phyloP scores from a whole-genome alignment of 92 coral and sea anemone species.

The Parazoanthus swiftii region DNA sequence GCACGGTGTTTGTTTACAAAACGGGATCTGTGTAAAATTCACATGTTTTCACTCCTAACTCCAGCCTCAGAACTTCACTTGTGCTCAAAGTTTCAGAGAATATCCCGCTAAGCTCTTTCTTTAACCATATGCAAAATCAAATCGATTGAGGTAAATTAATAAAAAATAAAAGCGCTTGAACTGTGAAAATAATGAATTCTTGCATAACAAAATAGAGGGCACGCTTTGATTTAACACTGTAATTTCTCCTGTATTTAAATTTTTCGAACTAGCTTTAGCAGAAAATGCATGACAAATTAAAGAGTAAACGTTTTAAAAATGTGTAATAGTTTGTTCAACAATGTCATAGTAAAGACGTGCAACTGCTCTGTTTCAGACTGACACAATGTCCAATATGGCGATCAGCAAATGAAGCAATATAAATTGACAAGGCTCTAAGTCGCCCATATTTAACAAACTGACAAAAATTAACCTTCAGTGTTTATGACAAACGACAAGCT shows the following conservation, averaged over 20 bases:
- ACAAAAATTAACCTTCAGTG: conserved; percentile 6
- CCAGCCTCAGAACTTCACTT: not conserved
- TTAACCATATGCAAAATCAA: conserved; percentile 19
- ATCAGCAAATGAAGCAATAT: conserved; percentile 5
- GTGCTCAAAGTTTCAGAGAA: not conserved
- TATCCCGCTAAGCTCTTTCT: conserved; percentile 6
- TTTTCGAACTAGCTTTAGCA: conserved; percentile 28
- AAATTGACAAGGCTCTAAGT: not conserved
- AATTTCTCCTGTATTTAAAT: conserved; percentile 31
- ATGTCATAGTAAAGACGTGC: too few species aligned
- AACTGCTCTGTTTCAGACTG: not conserved
- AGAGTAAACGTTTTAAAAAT: too few species aligned
- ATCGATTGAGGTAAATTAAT: conserved; percentile 21
- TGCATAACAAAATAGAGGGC: conserved; percentile 27
- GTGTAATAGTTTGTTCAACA: too few species aligned
- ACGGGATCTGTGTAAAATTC: not conserved
- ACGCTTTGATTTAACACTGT: conserved; percentile 28
- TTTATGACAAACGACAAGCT: not conserved
- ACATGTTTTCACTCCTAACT: not conserved
- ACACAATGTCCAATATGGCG: conserved; percentile 15
- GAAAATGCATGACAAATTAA: conserved; percentile 25
- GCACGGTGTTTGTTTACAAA: too few species aligned
- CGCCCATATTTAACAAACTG: not conserved
- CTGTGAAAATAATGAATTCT: conserved; percentile 11
- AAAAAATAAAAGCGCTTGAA: not conserved